phyloP scores from a whole-genome alignment of 2,113 vertebrate genomes.

The Cinclus mexicanus region DNA sequence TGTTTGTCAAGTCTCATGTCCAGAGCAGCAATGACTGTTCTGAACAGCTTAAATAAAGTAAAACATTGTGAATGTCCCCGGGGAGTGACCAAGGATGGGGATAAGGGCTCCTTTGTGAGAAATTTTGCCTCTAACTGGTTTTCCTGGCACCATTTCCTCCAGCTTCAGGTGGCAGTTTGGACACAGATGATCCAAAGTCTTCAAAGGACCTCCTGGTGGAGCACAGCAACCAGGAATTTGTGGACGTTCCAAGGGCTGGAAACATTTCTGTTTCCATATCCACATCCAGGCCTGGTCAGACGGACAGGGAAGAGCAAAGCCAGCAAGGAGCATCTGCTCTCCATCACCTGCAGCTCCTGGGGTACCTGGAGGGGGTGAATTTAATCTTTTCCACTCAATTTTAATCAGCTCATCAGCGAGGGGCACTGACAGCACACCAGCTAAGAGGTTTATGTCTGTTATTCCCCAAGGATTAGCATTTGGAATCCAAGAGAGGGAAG shows the following conservation, averaged over 20 bases:
- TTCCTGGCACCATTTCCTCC: not conserved
- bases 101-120: accelerated
- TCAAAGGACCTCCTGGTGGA: not conserved
- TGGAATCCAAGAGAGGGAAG: not conserved
- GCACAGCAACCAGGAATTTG: not conserved
- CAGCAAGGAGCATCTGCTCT: not conserved
- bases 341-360: not conserved
- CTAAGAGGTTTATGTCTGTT: not conserved
- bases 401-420: not conserved
- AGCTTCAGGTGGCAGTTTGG: not conserved
- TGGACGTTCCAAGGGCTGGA: accelerated
- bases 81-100: not conserved
- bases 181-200: not conserved
- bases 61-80: accelerated
- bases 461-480: not conserved
- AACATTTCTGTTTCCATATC: not conserved
- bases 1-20: accelerated
- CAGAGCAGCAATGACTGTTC: accelerated
- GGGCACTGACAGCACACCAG: accelerated
- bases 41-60: not conserved
- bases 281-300: not conserved
- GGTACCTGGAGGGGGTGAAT: not conserved
- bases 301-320: accelerated
- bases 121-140: not conserved
- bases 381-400: not conserved